Percentiles rank a stretch among this genome's conserved stretches.
Evolutionary conservation across 1,140 invertebrate genomes (phyloP).

Genomic region (Agrypnia vestita): DNA sequence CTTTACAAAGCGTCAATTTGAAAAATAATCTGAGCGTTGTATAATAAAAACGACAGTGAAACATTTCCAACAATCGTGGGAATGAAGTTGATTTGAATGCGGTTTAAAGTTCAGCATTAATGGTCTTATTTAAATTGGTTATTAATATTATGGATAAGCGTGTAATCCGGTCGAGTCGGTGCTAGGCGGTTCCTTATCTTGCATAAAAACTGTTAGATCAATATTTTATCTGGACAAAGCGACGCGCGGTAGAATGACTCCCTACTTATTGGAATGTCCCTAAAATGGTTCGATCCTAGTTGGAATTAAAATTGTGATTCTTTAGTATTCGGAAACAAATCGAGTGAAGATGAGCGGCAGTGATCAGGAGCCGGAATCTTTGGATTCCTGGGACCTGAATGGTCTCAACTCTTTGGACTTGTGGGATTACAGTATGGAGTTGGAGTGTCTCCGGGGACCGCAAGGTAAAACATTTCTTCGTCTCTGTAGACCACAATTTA

Average conservation of each 20-base stretch:
- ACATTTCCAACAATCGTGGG: neutral
- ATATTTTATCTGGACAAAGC: constrained; percentile 39
- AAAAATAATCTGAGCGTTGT: too few relatives aligned
- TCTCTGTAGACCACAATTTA: too few relatives aligned
- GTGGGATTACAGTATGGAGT: constrained; percentile 87
- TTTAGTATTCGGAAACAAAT: neutral
- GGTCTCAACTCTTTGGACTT: constrained; percentile 82
- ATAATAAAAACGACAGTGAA: too few relatives aligned
- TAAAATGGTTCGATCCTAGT: too few relatives aligned
- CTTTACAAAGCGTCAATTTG: too few relatives aligned
- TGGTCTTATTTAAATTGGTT: too few relatives aligned
- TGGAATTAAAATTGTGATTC: too few relatives aligned
- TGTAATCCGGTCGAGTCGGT: neutral
- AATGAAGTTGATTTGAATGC: neutral
- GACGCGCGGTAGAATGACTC: neutral
- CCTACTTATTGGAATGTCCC: too few relatives aligned
- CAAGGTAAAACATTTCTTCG: constrained; percentile 73
- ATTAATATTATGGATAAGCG: too few relatives aligned
- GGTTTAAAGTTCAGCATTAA: too few relatives aligned
- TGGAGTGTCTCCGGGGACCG: constrained; percentile 82
- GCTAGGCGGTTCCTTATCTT: constrained; percentile 38
- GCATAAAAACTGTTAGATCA: constrained; percentile 37
- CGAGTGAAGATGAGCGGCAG: constrained; percentile 52
- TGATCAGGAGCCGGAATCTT: constrained; percentile 57
- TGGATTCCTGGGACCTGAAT: constrained; percentile 71